Conservation (phyloP, 2,797 vertebrate species). For the Liasis olivaceus region DNA sequence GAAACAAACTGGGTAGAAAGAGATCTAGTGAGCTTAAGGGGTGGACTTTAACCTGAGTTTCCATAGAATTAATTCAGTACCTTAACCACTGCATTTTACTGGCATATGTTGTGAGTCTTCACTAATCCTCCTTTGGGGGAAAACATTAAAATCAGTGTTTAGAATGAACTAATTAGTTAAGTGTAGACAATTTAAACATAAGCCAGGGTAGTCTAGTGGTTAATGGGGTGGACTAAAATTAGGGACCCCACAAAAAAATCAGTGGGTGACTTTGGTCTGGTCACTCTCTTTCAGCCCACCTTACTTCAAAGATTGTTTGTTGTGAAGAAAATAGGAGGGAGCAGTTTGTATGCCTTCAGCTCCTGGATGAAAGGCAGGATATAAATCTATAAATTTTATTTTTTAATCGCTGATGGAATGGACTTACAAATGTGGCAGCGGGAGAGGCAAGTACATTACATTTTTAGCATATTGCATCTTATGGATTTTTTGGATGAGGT, state of each 20-base stretch:
- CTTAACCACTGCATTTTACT: neutral
- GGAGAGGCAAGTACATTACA: neutral
- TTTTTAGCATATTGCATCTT: neutral
- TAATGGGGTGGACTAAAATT: neutral
- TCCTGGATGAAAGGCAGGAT: neutral
- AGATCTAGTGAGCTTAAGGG: neutral
- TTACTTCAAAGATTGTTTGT: neutral
- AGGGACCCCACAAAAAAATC: neutral
- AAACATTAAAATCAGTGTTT: neutral
- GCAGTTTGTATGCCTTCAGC: neutral
- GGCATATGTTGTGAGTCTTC: neutral
- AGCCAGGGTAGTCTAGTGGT: neutral
- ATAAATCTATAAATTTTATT: neutral
- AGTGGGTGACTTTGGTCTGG: neutral
- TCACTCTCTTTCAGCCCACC: neutral
- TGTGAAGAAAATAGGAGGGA: neutral
- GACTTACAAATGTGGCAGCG: neutral
- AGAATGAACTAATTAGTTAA: neutral
- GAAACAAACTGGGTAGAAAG: neutral
- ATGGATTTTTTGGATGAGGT: neutral
- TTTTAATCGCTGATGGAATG: neutral
- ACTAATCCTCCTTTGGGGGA: no score
- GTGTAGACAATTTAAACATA: neutral
- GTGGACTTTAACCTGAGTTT: neutral
- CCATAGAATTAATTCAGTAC: neutral